Conservation (phyloP, 2,888 invertebrate species). For the Meghimatium bilineatum region DNA sequence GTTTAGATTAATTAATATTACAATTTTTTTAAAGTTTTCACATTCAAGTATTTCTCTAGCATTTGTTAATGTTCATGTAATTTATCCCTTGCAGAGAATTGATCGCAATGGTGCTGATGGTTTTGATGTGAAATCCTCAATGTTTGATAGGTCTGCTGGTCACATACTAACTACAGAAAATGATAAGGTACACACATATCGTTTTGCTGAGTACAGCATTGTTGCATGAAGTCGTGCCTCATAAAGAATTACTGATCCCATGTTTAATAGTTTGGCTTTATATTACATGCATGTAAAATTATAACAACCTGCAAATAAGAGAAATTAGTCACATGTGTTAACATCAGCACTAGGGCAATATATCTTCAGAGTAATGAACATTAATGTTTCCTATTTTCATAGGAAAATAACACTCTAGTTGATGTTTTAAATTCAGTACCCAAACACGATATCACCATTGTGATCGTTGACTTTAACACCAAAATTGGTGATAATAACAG, state of each 20-base stretch:
- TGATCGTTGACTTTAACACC: too few relatives aligned
- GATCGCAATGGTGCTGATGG: constrained; percentile 58
- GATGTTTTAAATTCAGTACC: too few relatives aligned
- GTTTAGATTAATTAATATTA: too few relatives aligned
- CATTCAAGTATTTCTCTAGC: too few relatives aligned
- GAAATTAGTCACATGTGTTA: neutral
- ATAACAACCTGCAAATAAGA: neutral
- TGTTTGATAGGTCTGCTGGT: neutral
- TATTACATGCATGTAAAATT: neutral
- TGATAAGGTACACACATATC: constrained; percentile 18
- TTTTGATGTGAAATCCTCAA: constrained; percentile 23
- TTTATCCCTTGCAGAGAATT: constrained; percentile 52
- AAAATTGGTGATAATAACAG: too few relatives aligned
- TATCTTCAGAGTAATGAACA: neutral
- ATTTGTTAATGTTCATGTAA: neutral
- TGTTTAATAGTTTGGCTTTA: neutral
- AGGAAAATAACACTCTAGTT: too few relatives aligned
- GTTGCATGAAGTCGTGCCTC: neutral
- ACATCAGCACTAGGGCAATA: neutral
- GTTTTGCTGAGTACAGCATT: neutral
- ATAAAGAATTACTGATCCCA: neutral
- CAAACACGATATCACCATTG: too few relatives aligned
- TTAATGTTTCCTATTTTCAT: too few relatives aligned
- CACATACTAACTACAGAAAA: neutral
- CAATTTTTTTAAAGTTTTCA: too few relatives aligned